Evolutionary conservation across 2,888 invertebrate species (phyloP).

Genomic region (Onchidella celtica): DNA sequence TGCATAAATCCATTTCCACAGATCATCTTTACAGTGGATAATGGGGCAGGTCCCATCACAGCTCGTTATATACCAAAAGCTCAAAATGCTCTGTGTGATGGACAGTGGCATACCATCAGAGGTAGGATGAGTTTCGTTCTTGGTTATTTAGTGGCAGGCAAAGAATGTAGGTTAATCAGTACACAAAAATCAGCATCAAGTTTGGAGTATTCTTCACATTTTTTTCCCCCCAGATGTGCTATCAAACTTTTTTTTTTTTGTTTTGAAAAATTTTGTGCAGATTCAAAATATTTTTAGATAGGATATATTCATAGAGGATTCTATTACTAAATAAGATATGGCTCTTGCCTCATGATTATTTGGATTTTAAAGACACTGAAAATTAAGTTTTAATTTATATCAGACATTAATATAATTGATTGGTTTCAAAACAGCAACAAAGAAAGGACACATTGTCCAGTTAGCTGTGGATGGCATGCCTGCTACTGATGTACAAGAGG

Average conservation of each 20-base stretch:
- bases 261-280: too few species aligned
- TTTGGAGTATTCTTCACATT: too few species aligned
- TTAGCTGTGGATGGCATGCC: slow-evolving; percentile 90
- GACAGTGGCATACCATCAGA: slow-evolving; percentile 93
- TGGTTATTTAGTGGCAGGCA: too few species aligned
- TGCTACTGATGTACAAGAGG: slow-evolving; percentile 87
- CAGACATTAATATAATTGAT: background rate
- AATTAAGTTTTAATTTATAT: background rate
- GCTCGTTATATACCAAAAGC: slow-evolving; percentile 83
- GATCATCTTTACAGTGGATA: slow-evolving; percentile 74
- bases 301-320: too few species aligned
- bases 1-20: slow-evolving; percentile 57
- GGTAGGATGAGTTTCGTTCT: too few species aligned
- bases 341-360: too few species aligned
- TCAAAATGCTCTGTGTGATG: slow-evolving; percentile 89
- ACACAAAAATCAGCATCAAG: too few species aligned
- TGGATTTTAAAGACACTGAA: background rate
- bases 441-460: slow-evolving; percentile 93
- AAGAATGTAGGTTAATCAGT: too few species aligned
- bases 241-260: too few species aligned
- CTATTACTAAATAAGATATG: too few species aligned
- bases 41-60: slow-evolving; percentile 88
- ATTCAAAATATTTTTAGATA: too few species aligned
- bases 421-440: slow-evolving; percentile 83
- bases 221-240: too few species aligned